Evolutionary conservation across 2,113 vertebrate genomes (phyloP), one percentile per base, ranked within the genome.

Genomic region (Puma concolor): DNA sequence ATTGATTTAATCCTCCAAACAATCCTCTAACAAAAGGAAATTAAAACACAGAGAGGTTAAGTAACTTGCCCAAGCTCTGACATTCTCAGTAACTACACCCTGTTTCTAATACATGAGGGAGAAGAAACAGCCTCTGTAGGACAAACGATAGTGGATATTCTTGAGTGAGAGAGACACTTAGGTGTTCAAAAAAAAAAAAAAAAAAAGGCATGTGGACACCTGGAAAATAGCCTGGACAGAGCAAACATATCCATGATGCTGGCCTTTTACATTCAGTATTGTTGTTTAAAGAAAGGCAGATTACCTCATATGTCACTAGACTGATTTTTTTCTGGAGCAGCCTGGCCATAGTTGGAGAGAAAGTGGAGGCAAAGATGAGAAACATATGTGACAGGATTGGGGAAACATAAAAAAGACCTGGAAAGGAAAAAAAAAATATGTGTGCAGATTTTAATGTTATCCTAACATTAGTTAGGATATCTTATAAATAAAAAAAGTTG

Each of bases 341-440:
- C 52, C 36, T 86, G 52, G 66, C 27, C 52, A 88, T 5, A 79
- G 36, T 19, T 81, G 33, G 41, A 91, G 15, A 85, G 52, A 94
- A 95, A 95, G 33, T 27, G 7, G 67, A 97, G 38, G 60, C 54
- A 81, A 93, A 93, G 57, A 81, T 77, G 19, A 88, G 95, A 77
- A 86, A 2, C 6, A 3, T 41, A 25, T 44, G 16, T 63, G 12
- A 60, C 7, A 67, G 8, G 50, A 83, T 5, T 12, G 3, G 7
- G 25, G 33, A 84, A 87, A 88, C 23, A 87, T 36, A 80, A 92
- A 92, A 21, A 91, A n/a, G 21, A 41, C 15, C 27, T 27, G 11
- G 4, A 38, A 72, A 87, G 44, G 9, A 29, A 38, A 50, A 50
- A 66, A 71, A 64, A 77, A 63, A 36, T 15, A 38, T 2, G 5